A percentile compares a stretch with the other conserved stretches of the same genome.
These are phyloP conservation scores for Tragelaphus strepsiceros DNA, from an alignment of 2,113 vertebrate genomes.

Conservation along the genomic window DNA sequence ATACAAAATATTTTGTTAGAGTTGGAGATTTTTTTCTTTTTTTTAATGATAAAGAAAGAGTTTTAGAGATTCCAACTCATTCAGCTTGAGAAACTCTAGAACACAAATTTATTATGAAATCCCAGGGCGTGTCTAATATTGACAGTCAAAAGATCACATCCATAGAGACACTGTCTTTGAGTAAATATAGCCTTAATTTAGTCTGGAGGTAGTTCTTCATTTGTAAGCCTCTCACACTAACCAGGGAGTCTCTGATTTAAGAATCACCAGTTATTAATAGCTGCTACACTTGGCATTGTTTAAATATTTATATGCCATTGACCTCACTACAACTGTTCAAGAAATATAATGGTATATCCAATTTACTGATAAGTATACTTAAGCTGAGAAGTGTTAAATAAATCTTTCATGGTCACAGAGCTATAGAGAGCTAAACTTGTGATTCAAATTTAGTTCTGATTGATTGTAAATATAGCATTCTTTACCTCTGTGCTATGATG, in stretches of 20 bases:
- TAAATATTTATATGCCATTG: background rate
- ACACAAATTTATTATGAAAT: background rate
- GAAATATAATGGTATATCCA: background rate
- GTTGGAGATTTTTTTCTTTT: background rate
- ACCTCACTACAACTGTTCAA: background rate
- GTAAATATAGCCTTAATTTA: background rate
- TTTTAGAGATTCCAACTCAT: background rate
- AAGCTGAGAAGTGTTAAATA: background rate
- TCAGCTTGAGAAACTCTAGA: background rate
- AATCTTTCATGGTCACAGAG: background rate
- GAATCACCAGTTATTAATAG: background rate
- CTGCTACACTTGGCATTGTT: background rate
- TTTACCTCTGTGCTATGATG: too few relatives aligned
- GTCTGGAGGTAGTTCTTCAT: background rate
- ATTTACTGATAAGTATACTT: background rate
- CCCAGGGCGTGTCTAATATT: background rate
- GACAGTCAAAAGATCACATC: background rate
- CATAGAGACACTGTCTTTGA: background rate
- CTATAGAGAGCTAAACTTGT: background rate
- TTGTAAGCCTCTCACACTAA: background rate
- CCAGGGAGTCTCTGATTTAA: background rate
- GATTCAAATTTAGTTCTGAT: background rate
- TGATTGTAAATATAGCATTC: background rate
- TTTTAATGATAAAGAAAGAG: background rate
- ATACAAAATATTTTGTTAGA: background rate